A percentile compares a stretch with the other conserved stretches of the same genome.
Conservation (phyloP, 2,797 vertebrate species). For the Coluber constrictor region DNA sequence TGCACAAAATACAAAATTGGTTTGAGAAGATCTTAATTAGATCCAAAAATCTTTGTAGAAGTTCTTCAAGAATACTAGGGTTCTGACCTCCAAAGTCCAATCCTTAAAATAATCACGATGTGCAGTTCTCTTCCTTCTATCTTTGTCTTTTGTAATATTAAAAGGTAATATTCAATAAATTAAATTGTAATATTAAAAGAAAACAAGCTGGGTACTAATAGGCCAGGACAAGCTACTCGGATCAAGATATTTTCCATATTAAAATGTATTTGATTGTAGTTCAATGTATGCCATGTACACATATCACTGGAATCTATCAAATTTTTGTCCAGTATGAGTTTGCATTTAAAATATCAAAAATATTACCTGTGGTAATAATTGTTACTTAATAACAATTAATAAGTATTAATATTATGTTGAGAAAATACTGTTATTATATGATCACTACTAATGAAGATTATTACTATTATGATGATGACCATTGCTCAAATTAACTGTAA, state of each 20-base stretch:
- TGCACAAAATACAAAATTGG: background rate
- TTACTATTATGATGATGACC: no score
- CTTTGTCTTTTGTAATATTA: background rate
- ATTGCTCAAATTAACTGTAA: no score
- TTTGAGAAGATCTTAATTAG: background rate
- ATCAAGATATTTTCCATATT: background rate
- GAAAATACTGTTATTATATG: no score
- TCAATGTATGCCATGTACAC: background rate
- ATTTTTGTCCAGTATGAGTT: background rate
- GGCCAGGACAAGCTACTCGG: background rate
- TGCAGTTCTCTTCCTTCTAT: background rate
- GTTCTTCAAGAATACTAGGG: background rate
- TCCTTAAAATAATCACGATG: background rate
- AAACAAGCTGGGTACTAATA: background rate
- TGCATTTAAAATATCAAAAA: background rate
- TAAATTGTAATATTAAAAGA: background rate
- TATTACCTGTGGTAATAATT: slow-evolving; percentile 79
- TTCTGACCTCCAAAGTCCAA: background rate
- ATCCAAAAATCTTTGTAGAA: background rate
- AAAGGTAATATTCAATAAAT: background rate
- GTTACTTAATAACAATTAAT: no score
- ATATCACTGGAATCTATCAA: background rate
- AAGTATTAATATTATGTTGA: no score
- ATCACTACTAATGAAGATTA: no score
- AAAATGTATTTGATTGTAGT: background rate